Evolutionary conservation across 2,888 invertebrate genomes (phyloP), one percentile per base, ranked within the genome.

Genomic region (Metopia argyrocephala): DNA sequence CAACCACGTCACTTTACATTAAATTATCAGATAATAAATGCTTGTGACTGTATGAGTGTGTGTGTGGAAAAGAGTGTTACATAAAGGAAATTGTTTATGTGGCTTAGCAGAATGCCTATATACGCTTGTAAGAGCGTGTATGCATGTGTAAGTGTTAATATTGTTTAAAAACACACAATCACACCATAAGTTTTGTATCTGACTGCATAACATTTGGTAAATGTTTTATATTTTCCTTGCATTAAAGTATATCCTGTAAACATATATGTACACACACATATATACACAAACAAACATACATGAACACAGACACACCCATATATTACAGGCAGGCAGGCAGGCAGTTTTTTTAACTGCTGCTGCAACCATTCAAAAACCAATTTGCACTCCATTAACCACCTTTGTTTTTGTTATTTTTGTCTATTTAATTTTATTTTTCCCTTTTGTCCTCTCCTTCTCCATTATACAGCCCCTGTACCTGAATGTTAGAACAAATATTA

Each of bases 301-400:
- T 31, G 31, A 46, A 20, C 12, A 23, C 23, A 62, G 23, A 48
- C n/a, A 45, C 7, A 28, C 20, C 1, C n/a, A 27, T 5, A 38
- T 38, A 38, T 38, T 12, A 15, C 15, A 15, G 9, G 38, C 15
- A 38, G 9, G 15, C 15, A 38, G 15, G 15, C 38, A 15, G n/a
- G 38, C 31, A 9, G 7, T 31, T 31, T 31, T 31, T 31, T 1
- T 66, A 38, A 21, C 27, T 68, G 61, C 23, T 70, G 71, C 54
- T 73, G 78, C 74, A 83, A 80, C 70, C 83, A 82, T 82, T 84
- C 81, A 83, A 82, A 85, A 83, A 84, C 84, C 83, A 83, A 85
- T 86, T 85, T 85, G 85, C 85, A 85, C 85, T 86, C 85, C 86
- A 87, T 87, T 86, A 86, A 86, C 85, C 83, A 78, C 73, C 80